These are phyloP conservation scores for Synergus japonicus DNA, from an alignment of 2,888 invertebrate genomes.

Conservation along the genomic window DNA sequence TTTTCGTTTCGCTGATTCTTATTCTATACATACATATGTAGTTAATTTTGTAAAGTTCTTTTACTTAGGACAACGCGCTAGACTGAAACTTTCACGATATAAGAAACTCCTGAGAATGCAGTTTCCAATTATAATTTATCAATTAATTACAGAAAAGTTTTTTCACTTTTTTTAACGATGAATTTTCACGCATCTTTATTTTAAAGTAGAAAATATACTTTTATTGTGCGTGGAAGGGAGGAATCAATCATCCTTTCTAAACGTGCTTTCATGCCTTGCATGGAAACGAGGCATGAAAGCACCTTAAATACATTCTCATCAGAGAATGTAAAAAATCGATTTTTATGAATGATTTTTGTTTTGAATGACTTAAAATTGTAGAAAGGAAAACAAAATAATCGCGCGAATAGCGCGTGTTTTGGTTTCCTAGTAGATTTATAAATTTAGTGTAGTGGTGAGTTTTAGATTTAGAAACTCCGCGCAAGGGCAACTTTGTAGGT, in stretches of 20 bases:
- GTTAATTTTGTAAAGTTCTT: conserved; percentile 37
- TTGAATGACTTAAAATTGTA: too few species aligned
- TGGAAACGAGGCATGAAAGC: too few species aligned
- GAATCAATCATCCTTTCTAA: neutral
- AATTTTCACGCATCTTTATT: neutral
- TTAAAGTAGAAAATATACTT: neutral
- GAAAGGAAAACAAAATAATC: too few species aligned
- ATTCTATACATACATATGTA: conserved; percentile 23
- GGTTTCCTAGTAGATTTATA: neutral
- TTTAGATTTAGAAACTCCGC: neutral
- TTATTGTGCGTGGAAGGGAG: neutral
- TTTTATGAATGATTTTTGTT: too few species aligned
- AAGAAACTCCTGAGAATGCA: conserved; percentile 11
- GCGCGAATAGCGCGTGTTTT: too few species aligned
- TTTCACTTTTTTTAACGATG: neutral
- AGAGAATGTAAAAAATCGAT: too few species aligned
- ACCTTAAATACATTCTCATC: too few species aligned
- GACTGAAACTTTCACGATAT: conserved; percentile 29
- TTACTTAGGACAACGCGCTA: conserved; percentile 15
- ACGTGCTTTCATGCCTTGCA: too few species aligned
- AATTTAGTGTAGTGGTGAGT: neutral
- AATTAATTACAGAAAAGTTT: neutral
- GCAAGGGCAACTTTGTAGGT: neutral
- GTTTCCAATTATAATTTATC: conserved; percentile 13
- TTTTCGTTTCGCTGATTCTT: conserved; percentile 21